A percentile compares a stretch with the other conserved stretches of the same genome.
Conservation (phyloP, 1,140 invertebrate genomes). For the Augochlora pura region DNA sequence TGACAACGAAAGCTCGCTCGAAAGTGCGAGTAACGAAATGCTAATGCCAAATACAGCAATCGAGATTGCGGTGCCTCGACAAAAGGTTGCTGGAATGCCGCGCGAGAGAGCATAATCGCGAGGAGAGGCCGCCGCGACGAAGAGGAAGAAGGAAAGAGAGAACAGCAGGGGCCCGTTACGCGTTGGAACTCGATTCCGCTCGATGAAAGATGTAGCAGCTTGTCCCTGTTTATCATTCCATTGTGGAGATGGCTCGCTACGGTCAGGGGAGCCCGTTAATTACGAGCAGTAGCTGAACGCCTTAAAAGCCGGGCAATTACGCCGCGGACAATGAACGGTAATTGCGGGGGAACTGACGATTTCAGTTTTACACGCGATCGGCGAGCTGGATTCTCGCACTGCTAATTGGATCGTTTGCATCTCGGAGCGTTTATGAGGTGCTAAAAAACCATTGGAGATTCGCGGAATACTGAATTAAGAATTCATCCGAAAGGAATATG, state of each 20-base stretch:
- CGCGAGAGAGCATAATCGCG: background rate
- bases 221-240: conserved; percentile 41
- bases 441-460: background rate
- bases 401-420: background rate
- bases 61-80: conserved; percentile 36
- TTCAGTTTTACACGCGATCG: background rate
- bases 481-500: no score
- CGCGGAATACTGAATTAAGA: background rate
- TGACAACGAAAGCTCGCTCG: conserved; percentile 61
- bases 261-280: conserved; percentile 17
- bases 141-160: conserved; percentile 35
- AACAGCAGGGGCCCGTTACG: conserved; percentile 45
- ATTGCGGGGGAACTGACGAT: background rate
- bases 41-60: conserved; percentile 66
- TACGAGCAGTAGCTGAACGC: background rate
- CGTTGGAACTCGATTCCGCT: conserved; percentile 55
- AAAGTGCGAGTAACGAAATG: conserved; percentile 75
- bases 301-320: background rate
- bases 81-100: conserved; percentile 67
- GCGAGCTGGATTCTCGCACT: background rate
- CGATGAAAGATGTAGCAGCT: conserved; percentile 39
- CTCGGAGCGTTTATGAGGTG: background rate
- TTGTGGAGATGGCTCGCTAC: conserved; percentile 3
- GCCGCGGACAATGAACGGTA: background rate
- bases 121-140: background rate